Conservation (phyloP, 1,140 invertebrate genomes). For the Drosophila oshimai region DNA sequence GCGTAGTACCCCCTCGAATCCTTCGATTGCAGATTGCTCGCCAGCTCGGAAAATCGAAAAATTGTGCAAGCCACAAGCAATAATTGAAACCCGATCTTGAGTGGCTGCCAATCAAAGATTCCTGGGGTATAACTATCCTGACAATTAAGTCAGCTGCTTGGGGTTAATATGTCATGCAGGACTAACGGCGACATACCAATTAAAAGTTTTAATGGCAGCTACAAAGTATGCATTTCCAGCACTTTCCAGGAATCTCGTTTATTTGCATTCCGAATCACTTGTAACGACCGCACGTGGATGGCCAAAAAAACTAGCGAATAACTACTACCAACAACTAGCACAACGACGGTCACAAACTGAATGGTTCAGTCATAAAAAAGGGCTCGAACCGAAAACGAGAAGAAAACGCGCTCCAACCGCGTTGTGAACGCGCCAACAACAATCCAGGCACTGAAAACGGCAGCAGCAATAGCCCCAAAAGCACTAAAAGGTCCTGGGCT, state of each 20-base stretch:
- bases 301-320: slow-evolving; percentile 24
- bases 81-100: slow-evolving; percentile 57
- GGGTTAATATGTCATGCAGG: not conserved
- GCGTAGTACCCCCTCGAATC: slow-evolving; percentile 1
- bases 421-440: slow-evolving; percentile 75
- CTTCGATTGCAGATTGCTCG: slow-evolving; percentile 31
- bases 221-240: slow-evolving; percentile 35
- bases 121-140: slow-evolving; percentile 3
- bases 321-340: slow-evolving; percentile 27
- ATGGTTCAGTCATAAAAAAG: slow-evolving; percentile 31
- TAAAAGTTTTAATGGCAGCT: slow-evolving; percentile 30
- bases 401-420: slow-evolving; percentile 46
- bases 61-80: slow-evolving; percentile 61
- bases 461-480: slow-evolving; percentile 26
- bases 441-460: slow-evolving; percentile 78
- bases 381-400: slow-evolving; percentile 21
- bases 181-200: slow-evolving; percentile 24
- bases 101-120: slow-evolving; percentile 2
- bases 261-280: slow-evolving; percentile 53
- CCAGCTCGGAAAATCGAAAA: slow-evolving; percentile 69
- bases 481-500: slow-evolving; percentile 43
- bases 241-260: slow-evolving; percentile 44
- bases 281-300: slow-evolving; percentile 56
- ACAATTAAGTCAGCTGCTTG: slow-evolving; percentile 22
- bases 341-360: slow-evolving; percentile 12